phyloP scores from a whole-genome alignment of 2,113 vertebrate genomes.

The Nettapus auritus region DNA sequence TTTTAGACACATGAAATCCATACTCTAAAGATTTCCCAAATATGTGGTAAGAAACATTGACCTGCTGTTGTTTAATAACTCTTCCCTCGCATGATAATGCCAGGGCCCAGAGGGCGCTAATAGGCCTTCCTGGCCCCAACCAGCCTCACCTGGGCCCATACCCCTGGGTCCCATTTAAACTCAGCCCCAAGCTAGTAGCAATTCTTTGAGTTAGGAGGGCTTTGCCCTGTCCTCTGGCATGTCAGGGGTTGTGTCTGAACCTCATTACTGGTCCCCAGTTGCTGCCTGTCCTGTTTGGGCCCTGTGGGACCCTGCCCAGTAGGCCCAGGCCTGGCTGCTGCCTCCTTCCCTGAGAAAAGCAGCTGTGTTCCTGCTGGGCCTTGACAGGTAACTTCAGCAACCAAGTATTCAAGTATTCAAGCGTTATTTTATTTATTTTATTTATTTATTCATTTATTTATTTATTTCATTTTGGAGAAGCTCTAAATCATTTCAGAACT shows the following conservation, averaged over 20 bases:
- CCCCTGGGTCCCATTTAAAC: not conserved
- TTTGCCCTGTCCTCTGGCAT: not conserved
- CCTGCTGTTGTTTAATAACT: not conserved
- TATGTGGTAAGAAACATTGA: not conserved
- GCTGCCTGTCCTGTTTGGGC: not conserved
- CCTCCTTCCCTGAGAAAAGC: rapidly evolving
- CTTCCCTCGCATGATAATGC: not conserved
- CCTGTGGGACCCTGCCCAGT: not conserved
- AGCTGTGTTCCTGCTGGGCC: not conserved
- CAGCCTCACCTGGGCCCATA: not conserved
- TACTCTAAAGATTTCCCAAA: not conserved
- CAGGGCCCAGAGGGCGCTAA: not conserved
- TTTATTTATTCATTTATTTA: too few relatives aligned
- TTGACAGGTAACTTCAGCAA: not conserved
- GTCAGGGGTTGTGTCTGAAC: not conserved
- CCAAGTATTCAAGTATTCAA: not conserved
- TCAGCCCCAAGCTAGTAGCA: not conserved
- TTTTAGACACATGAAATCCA: not conserved
- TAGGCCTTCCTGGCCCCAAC: not conserved
- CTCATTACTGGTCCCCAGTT: not conserved
- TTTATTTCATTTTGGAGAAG: not conserved
- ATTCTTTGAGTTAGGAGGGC: rapidly evolving
- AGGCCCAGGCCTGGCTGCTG: too few relatives aligned
- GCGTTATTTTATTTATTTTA: not conserved
- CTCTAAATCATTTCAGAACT: rapidly evolving